These are phyloP conservation scores for Plebejus argus DNA, from an alignment of 2,888 invertebrate species.

Conservation along the genomic window DNA sequence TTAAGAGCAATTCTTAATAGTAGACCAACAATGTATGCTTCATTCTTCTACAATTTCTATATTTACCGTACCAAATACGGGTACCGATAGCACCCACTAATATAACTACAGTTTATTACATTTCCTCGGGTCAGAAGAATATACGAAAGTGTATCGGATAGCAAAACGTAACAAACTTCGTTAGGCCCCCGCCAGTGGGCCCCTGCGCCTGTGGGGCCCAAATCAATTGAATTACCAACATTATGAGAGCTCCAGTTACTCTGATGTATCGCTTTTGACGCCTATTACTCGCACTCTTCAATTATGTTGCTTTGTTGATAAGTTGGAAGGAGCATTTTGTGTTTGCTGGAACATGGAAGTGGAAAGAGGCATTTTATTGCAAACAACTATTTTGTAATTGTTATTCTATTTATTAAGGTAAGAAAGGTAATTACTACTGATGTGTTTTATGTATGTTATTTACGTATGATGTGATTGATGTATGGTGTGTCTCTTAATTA, in stretches of 20 bases:
- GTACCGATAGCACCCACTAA: background rate
- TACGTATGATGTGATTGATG: too few relatives aligned
- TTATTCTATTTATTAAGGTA: too few relatives aligned
- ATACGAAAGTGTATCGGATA: slow-evolving; percentile 73
- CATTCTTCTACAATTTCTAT: too few relatives aligned
- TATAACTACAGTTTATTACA: slow-evolving; percentile 5
- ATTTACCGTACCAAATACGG: too few relatives aligned
- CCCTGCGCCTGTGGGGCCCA: background rate
- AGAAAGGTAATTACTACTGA: too few relatives aligned
- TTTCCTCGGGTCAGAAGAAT: slow-evolving; percentile 57
- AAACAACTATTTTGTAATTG: too few relatives aligned
- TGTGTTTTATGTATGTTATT: too few relatives aligned
- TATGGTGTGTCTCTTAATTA: too few relatives aligned
- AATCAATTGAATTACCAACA: slow-evolving; percentile 79
- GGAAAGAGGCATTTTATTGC: too few relatives aligned
- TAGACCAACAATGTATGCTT: too few relatives aligned
- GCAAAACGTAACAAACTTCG: slow-evolving; percentile 79
- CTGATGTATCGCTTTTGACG: slow-evolving; percentile 75
- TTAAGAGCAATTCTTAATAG: too few relatives aligned
- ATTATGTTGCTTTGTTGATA: background rate
- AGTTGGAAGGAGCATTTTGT: background rate
- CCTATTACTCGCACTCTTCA: slow-evolving; percentile 55
- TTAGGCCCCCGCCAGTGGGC: slow-evolving; percentile 78
- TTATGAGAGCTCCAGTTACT: slow-evolving; percentile 75
- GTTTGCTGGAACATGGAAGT: background rate